A percentile compares a stretch with the other conserved stretches of the same genome.
Evolutionary conservation across 2,888 invertebrate genomes (phyloP).

Genomic region (Machimus rusticus): DNA sequence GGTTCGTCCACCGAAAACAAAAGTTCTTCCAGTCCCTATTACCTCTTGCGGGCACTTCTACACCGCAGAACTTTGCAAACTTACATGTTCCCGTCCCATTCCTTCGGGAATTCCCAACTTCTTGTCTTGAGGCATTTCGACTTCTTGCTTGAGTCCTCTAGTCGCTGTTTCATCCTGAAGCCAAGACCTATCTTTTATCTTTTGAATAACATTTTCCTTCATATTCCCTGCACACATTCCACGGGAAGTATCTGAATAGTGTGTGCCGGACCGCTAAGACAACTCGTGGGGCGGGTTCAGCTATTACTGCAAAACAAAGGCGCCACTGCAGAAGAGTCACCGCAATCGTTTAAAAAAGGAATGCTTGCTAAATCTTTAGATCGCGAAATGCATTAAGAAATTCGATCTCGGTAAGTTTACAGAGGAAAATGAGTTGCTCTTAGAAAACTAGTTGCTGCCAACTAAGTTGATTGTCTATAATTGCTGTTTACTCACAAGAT

Average conservation of each 20-base stretch:
- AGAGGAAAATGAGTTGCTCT: neutral
- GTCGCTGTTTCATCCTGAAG: neutral
- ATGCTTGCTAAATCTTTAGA: neutral
- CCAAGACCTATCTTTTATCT: slow-evolving; percentile 12
- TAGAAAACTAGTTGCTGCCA: neutral
- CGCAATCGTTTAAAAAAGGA: neutral
- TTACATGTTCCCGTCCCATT: slow-evolving; percentile 23
- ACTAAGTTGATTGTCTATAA: neutral
- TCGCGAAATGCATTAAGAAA: neutral
- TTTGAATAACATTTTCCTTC: slow-evolving; percentile 29
- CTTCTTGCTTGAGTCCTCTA: slow-evolving; percentile 6
- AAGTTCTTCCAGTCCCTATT: neutral
- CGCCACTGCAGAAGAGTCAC: neutral
- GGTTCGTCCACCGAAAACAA: neutral
- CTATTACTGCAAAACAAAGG: neutral
- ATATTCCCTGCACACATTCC: slow-evolving; percentile 25
- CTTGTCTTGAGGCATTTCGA: neutral
- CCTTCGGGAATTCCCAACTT: slow-evolving; percentile 23
- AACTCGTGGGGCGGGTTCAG: neutral
- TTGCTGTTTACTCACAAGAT: neutral
- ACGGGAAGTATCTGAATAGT: neutral
- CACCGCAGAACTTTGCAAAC: neutral
- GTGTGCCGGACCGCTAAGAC: neutral
- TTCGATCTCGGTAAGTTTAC: neutral
- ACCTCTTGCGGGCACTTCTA: neutral